Conservation (phyloP, 2,113 vertebrate species). For the Azemiops feae region DNA sequence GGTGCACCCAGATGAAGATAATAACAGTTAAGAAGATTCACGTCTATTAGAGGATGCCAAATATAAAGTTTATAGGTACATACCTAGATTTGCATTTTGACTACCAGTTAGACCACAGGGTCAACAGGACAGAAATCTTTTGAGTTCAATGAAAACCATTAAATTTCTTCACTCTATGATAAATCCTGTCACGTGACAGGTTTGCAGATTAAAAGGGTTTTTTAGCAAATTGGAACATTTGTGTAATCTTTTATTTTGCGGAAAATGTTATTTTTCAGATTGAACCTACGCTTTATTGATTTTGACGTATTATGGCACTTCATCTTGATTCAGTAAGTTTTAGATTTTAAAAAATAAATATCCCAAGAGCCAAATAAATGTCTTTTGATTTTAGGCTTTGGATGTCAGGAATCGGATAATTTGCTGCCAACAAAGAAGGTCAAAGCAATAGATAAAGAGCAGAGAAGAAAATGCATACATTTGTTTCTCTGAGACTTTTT, state of each 20-base stretch:
- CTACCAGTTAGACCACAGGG: neutral
- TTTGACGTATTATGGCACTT: neutral
- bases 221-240: neutral
- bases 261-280: neutral
- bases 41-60: neutral
- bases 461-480: slow-evolving; percentile 36
- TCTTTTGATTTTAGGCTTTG: slow-evolving; percentile 18
- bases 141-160: neutral
- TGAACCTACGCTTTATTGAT: neutral
- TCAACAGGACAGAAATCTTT: neutral
- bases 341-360: neutral
- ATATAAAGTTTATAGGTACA: neutral
- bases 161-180: neutral
- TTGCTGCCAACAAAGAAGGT: slow-evolving; percentile 37
- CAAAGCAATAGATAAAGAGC: slow-evolving; percentile 28
- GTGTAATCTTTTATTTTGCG: slow-evolving; percentile 9
- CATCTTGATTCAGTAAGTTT: neutral
- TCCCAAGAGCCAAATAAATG: slow-evolving; percentile 19
- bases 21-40: neutral
- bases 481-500: slow-evolving; percentile 15
- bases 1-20: neutral
- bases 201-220: neutral
- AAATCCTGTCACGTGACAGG: neutral
- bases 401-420: slow-evolving; percentile 41
- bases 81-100: neutral